phyloP scores from a whole-genome alignment of 2,888 invertebrate species.

The Oegoconia quadripuncta region DNA sequence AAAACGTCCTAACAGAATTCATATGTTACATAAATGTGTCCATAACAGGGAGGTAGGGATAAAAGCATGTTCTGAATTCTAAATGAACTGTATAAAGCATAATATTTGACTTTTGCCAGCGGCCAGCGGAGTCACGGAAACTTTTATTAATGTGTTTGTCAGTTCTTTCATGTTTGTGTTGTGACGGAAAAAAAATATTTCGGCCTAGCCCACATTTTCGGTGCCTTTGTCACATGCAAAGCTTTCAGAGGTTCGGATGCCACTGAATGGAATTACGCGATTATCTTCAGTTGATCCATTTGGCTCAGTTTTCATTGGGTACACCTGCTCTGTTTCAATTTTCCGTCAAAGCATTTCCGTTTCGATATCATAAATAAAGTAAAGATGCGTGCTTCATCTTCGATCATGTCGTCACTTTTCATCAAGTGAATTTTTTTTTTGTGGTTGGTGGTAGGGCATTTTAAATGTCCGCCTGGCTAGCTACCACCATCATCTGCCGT shows the following conservation, averaged over 20 bases:
- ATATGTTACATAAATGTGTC: constrained; percentile 34
- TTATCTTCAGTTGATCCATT: too few species aligned
- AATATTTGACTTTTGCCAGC: constrained; percentile 40
- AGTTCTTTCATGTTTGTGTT: constrained; percentile 32
- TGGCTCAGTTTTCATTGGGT: too few species aligned
- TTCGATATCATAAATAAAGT: too few species aligned
- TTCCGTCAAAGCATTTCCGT: too few species aligned
- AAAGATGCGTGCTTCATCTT: too few species aligned
- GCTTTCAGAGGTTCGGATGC: neutral
- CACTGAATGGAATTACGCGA: neutral
- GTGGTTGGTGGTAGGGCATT: too few species aligned
- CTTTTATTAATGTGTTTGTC: constrained; percentile 44
- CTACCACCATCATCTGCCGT: too few species aligned
- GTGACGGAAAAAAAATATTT: constrained; percentile 27
- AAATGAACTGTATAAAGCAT: constrained; percentile 49
- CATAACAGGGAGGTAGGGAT: constrained; percentile 28
- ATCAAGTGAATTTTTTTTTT: too few species aligned
- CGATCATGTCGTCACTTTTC: too few species aligned
- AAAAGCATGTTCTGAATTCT: constrained; percentile 49
- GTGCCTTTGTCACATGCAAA: constrained; percentile 12
- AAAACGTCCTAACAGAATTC: constrained; percentile 32
- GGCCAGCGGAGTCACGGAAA: constrained; percentile 33
- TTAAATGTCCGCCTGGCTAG: too few species aligned
- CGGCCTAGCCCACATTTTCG: constrained; percentile 24
- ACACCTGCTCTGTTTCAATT: too few species aligned